Evolutionary conservation across 2,888 invertebrate genomes (phyloP).

Genomic region (Onthophagus sagittarius): DNA sequence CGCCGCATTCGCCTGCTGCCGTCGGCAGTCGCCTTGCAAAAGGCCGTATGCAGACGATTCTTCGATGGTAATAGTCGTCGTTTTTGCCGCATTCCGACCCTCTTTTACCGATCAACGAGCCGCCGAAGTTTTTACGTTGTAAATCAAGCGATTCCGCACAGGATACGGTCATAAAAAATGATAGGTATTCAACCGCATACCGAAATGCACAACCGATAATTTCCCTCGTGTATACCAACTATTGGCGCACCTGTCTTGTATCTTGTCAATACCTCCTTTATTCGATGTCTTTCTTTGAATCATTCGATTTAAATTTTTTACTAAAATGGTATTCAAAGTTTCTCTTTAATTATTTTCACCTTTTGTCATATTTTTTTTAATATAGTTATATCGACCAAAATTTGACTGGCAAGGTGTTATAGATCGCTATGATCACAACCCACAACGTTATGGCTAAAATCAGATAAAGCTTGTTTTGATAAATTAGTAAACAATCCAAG

Average conservation of each 20-base stretch:
- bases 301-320: not conserved
- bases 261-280: not conserved
- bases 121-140: conserved; percentile 1
- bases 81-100: conserved; percentile 7
- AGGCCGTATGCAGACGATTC: not conserved
- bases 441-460: too few relatives aligned
- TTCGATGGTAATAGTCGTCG: not conserved
- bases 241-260: not conserved
- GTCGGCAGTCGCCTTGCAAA: not conserved
- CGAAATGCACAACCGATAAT: conserved; percentile 1
- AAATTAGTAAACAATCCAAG: too few relatives aligned
- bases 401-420: too few relatives aligned
- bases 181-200: conserved; percentile 1
- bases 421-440: too few relatives aligned
- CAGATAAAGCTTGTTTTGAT: too few relatives aligned
- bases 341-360: too few relatives aligned
- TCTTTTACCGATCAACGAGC: conserved; percentile 6
- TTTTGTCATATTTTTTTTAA: too few relatives aligned
- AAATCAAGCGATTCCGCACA: conserved; percentile 7
- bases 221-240: not conserved
- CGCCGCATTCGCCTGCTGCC: not conserved
- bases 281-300: not conserved
- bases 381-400: too few relatives aligned
- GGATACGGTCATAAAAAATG: not conserved
- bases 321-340: too few relatives aligned